phyloP scores from a whole-genome alignment of 2,113 vertebrate species.

The Lasiurus cinereus region DNA sequence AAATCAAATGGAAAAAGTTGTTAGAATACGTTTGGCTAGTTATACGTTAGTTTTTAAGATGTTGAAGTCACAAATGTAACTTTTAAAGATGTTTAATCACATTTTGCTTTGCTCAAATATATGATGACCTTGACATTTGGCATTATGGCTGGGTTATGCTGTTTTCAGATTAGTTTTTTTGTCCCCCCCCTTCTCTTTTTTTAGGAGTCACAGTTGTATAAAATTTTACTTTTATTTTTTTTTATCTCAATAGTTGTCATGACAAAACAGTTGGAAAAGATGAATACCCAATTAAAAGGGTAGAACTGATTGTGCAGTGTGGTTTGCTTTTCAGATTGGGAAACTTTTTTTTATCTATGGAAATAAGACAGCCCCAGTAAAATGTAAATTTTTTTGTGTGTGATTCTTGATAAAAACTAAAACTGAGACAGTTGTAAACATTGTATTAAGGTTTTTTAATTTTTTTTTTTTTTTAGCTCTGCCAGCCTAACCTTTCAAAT shows the following conservation, averaged over 20 bases:
- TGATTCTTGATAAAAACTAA: conserved; percentile 10
- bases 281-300: background rate
- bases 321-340: conserved; percentile 35
- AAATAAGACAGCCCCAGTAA: background rate
- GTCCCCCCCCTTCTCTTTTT: background rate
- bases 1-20: background rate
- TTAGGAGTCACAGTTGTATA: conserved; percentile 4
- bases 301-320: background rate
- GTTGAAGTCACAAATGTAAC: background rate
- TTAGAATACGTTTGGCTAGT: background rate
- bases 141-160: background rate
- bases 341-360: conserved; percentile 47
- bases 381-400: background rate
- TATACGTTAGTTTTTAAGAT: conserved; percentile 31
- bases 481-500: background rate
- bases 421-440: background rate
- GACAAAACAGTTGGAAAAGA: background rate
- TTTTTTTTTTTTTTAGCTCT: background rate
- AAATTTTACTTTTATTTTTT: conserved; percentile 24
- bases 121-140: background rate
- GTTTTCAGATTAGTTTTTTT: conserved; percentile 33
- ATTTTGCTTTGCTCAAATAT: conserved; percentile 12
- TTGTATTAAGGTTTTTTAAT: background rate
- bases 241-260: background rate
- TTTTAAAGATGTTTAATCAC: background rate